A percentile compares a stretch with the other conserved stretches of the same genome.
These are phyloP conservation scores for Eupsittula cactorum DNA, from an alignment of 2,113 vertebrate species.

Conservation along the genomic window DNA sequence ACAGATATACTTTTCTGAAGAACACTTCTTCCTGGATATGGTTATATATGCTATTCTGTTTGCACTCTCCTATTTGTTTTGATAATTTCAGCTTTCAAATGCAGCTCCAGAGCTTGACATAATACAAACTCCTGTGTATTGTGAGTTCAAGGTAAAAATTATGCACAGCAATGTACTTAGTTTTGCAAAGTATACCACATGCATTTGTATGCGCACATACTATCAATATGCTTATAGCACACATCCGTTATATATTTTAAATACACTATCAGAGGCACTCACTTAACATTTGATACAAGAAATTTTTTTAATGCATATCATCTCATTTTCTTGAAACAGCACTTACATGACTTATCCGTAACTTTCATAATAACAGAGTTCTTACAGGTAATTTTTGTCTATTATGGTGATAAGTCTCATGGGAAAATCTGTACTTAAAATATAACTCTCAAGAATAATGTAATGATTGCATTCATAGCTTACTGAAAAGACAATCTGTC, in stretches of 20 bases:
- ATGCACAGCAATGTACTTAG: not conserved
- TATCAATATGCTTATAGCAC: not conserved
- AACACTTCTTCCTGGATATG: not conserved
- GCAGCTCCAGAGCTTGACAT: not conserved
- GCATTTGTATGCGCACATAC: not conserved
- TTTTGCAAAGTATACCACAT: not conserved
- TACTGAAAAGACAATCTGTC: not conserved
- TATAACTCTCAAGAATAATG: not conserved
- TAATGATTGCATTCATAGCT: not conserved
- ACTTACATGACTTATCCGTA: not conserved
- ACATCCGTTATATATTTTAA: not conserved
- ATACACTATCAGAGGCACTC: not conserved
- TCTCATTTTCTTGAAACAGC: not conserved
- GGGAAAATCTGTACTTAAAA: not conserved
- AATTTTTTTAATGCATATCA: not conserved
- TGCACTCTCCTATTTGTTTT: not conserved
- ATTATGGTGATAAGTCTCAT: not conserved
- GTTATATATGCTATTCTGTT: not conserved
- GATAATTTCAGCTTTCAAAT: not conserved
- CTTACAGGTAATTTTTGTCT: not conserved
- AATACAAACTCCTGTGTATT: not conserved
- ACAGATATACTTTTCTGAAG: not conserved
- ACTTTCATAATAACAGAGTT: not conserved
- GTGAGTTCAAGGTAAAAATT: not conserved
- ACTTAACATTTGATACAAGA: not conserved